phyloP scores from a whole-genome alignment of 2,888 invertebrate genomes.

The Trachelus tabidus region DNA sequence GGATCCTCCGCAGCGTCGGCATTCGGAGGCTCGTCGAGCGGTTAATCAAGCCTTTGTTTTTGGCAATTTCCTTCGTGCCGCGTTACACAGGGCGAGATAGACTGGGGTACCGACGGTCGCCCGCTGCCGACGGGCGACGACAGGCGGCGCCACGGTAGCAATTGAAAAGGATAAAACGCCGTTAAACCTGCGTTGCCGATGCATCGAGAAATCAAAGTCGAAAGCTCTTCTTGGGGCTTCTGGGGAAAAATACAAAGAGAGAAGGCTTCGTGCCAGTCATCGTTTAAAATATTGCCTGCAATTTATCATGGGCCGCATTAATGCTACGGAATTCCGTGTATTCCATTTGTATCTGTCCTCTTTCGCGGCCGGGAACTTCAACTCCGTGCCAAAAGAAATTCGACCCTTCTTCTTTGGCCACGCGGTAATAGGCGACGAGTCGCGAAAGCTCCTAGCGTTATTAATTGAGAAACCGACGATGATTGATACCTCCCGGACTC shows the following conservation, averaged over 20 bases:
- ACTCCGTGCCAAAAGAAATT: slow-evolving; percentile 5
- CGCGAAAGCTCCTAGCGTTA: slow-evolving; percentile 4
- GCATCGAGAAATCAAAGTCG: slow-evolving; percentile 6
- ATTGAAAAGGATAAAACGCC: not conserved
- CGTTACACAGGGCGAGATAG: not conserved
- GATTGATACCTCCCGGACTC: not conserved
- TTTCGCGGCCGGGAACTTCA: slow-evolving; percentile 29
- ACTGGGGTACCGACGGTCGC: not conserved
- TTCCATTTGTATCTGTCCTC: slow-evolving; percentile 61
- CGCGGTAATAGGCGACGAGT: slow-evolving; percentile 5
- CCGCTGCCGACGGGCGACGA: not conserved
- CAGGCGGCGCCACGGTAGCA: not conserved
- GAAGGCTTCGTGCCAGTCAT: slow-evolving; percentile 49
- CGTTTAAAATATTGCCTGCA: slow-evolving; percentile 58
- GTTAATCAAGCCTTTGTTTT: not conserved
- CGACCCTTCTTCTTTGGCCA: slow-evolving; percentile 1
- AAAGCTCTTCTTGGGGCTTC: slow-evolving; percentile 15
- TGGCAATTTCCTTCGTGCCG: not conserved
- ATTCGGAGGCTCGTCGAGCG: not conserved
- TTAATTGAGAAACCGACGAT: slow-evolving; percentile 1
- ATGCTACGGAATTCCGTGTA: slow-evolving; percentile 58
- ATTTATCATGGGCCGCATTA: slow-evolving; percentile 59
- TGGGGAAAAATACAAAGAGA: slow-evolving; percentile 51
- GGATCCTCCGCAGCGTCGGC: not conserved
- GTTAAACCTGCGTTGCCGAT: not conserved